Base-by-base conservation (phyloP, 2,888 invertebrate species). In the Cantharis flavilabris region DNA sequence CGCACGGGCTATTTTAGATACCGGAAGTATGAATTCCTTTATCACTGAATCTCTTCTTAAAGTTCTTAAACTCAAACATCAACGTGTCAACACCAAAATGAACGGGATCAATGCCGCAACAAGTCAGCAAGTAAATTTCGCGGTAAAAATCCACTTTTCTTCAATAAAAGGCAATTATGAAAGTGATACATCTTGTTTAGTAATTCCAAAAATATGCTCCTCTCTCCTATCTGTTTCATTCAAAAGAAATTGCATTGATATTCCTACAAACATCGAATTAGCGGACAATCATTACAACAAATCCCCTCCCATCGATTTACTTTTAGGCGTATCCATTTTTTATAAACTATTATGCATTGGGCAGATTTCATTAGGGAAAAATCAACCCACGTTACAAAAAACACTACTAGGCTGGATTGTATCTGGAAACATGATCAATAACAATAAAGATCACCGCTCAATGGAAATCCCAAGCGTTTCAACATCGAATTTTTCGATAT, bases 371-470 rank as follows among this genome's bases (percentile, higher is more conserved):
- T 49, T 75, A 16, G 11, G 20, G 4, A 20, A 20, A 20, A 3
- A 70, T n/a, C 4, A n/a, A 13, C 62, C 71, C 13, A 71, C 64
- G 9, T 30, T 77, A 20, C 71, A 71, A 69, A 71, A 75, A 64
- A 77, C 72, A 1, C 20, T 73, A 7, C 18, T 77, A 13, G 76
- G 73, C n/a, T 76, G 76, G 70, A 28, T 76, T 5, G 16, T 73
- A 10, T 72, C n/a, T n/a, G n/a, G n/a, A n/a, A n/a, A n/a, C n/a
- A n/a, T n/a, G n/a, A n/a, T n/a, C n/a, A n/a, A n/a, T n/a, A n/a
- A n/a, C n/a, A n/a, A n/a, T n/a, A n/a, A n/a, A n/a, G n/a, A n/a
- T n/a, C n/a, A n/a, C n/a, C n/a, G n/a, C n/a, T n/a, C n/a, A n/a
- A n/a, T n/a, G n/a, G n/a, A n/a, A n/a, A n/a, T n/a, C n/a, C n/a